Percentiles rank a stretch among this genome's conserved stretches.
phyloP scores from a whole-genome alignment of 2,888 invertebrate genomes.

The Linnaemya tessellans region DNA sequence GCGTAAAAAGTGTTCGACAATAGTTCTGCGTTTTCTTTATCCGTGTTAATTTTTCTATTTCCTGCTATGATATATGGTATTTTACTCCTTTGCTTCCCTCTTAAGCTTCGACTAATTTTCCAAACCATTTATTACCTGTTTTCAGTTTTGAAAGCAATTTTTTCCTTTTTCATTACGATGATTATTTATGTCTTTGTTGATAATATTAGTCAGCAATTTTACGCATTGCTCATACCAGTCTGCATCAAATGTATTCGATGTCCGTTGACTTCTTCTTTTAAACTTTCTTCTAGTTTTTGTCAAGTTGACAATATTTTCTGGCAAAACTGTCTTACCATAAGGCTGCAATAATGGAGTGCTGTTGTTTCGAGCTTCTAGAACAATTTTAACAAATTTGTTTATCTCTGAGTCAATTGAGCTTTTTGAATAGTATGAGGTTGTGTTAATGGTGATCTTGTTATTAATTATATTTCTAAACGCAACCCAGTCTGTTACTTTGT shows the following conservation, averaged over 20 bases:
- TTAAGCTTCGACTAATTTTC: too few relatives aligned
- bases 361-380: not conserved
- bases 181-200: too few relatives aligned
- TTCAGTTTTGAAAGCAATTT: not conserved
- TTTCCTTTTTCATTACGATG: constrained; percentile 25
- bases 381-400: constrained; percentile 1
- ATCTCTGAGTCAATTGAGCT: not conserved
- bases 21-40: too few relatives aligned
- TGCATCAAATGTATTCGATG: not conserved
- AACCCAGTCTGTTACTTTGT: too few relatives aligned
- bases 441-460: too few relatives aligned
- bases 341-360: not conserved
- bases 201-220: constrained; percentile 18
- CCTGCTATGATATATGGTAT: too few relatives aligned
- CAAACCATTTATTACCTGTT: not conserved
- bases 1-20: too few relatives aligned
- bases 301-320: too few relatives aligned
- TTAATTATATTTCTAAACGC: too few relatives aligned
- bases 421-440: too few relatives aligned
- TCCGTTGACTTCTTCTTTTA: constrained; percentile 16
- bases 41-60: too few relatives aligned
- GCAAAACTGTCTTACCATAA: not conserved
- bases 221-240: constrained; percentile 28
- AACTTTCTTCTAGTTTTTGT: constrained; percentile 16
- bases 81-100: too few relatives aligned